A percentile compares a stretch with the other conserved stretches of the same genome.
These are phyloP conservation scores for Drosophila eohydei DNA, from an alignment of 2,888 invertebrate genomes.

Conservation along the genomic window DNA sequence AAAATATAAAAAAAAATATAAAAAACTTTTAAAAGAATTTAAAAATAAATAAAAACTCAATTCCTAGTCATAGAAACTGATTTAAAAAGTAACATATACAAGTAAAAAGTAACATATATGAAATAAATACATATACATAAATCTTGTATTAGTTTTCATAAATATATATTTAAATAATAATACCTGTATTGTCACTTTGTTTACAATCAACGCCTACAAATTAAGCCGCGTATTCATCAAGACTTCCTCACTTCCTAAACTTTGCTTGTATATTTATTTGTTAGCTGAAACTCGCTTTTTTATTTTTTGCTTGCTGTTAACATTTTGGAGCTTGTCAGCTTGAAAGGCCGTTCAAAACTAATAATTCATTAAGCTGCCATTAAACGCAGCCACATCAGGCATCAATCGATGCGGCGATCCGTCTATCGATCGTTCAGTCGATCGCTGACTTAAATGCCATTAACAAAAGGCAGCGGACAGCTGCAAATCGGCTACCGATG, in stretches of 20 bases:
- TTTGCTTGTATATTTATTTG: constrained; percentile 14
- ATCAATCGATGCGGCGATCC: constrained; percentile 37
- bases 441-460: constrained; percentile 68
- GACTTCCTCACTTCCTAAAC: constrained; percentile 39
- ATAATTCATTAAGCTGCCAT: constrained; percentile 78
- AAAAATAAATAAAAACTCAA: too few relatives aligned
- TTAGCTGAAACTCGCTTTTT: constrained; percentile 35
- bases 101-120: background rate
- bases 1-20: too few relatives aligned
- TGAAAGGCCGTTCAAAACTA: constrained; percentile 52
- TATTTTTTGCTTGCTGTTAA: constrained; percentile 22
- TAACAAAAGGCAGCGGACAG: constrained; percentile 37
- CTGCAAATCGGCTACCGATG: constrained; percentile 65
- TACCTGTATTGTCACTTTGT: constrained; percentile 2
- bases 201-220: constrained; percentile 21
- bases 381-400: constrained; percentile 50
- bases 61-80: too few relatives aligned
- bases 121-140: too few relatives aligned
- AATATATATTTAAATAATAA: background rate
- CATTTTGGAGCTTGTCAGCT: constrained; percentile 44
- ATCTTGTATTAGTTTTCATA: too few relatives aligned
- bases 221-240: background rate
- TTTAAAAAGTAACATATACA: background rate
- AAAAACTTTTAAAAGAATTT: too few relatives aligned
- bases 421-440: background rate